Percentiles rank a stretch among this genome's conserved stretches.
Evolutionary conservation across 2,888 invertebrate species (phyloP).

Genomic region (Hirtodrosophila histrioides): DNA sequence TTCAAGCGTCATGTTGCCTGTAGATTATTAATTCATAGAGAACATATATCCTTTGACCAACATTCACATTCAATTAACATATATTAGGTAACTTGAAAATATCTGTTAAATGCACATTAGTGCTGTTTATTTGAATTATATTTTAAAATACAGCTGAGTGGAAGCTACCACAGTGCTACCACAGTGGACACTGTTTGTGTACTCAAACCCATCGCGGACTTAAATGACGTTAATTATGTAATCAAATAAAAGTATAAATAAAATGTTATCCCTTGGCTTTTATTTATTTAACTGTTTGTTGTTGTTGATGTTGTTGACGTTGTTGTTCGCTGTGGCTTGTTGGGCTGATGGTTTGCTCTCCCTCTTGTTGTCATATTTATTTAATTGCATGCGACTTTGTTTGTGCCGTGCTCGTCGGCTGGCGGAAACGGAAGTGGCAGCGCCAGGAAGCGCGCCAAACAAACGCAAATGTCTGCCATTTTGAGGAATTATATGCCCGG

Average conservation of each 20-base stretch:
- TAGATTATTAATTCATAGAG: too few relatives aligned
- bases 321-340: constrained; percentile 21
- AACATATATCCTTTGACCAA: too few relatives aligned
- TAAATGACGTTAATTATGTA: constrained; percentile 64
- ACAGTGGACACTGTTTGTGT: constrained; percentile 1
- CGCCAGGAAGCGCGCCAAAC: constrained; percentile 78
- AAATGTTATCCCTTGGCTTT: constrained; percentile 26
- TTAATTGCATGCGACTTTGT: constrained; percentile 76
- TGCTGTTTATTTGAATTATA: too few relatives aligned
- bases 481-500: constrained; percentile 73
- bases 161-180: background rate
- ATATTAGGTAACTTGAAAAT: too few relatives aligned
- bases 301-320: constrained; percentile 19
- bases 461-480: constrained; percentile 80
- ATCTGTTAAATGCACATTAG: too few relatives aligned
- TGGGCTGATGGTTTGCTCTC: constrained; percentile 17
- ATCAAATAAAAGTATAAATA: constrained; percentile 43
- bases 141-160: too few relatives aligned
- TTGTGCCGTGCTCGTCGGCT: constrained; percentile 36
- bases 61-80: too few relatives aligned
- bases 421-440: constrained; percentile 77
- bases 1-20: too few relatives aligned
- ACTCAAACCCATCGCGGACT: constrained; percentile 8
- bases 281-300: constrained; percentile 46
- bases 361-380: constrained; percentile 70